phyloP scores from a whole-genome alignment of 2,888 invertebrate species.

The Drosophila austrosaltans region DNA sequence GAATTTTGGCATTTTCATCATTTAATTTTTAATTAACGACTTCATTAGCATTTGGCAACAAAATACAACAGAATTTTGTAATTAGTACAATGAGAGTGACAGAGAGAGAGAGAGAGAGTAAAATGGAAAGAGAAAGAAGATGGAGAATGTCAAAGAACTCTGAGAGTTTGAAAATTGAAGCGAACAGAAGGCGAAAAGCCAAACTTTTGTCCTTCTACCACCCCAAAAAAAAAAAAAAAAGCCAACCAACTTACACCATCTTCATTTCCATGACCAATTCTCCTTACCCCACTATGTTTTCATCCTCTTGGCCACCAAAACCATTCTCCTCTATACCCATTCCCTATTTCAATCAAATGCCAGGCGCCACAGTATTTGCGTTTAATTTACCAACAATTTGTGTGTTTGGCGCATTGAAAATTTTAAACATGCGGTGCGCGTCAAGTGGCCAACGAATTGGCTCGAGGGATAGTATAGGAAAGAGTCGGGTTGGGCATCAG shows the following conservation, averaged over 20 bases:
- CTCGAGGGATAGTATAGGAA: slow-evolving; percentile 8
- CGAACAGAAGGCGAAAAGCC: neutral
- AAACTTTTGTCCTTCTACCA: slow-evolving; percentile 31
- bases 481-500: neutral
- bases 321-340: neutral
- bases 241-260: neutral
- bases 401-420: slow-evolving; percentile 52
- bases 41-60: slow-evolving; percentile 49
- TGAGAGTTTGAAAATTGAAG: slow-evolving; percentile 9
- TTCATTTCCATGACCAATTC: slow-evolving; percentile 31
- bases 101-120: slow-evolving; percentile 12
- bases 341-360: slow-evolving; percentile 48
- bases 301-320: neutral
- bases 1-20: slow-evolving; percentile 41
- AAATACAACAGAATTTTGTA: slow-evolving; percentile 29
- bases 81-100: slow-evolving; percentile 42
- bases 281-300: neutral
- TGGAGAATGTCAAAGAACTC: neutral
- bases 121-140: slow-evolving; percentile 25
- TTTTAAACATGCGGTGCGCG: slow-evolving; percentile 55
- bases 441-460: slow-evolving; percentile 51
- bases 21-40: slow-evolving; percentile 51
- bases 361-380: slow-evolving; percentile 56
- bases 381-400: slow-evolving; percentile 63
- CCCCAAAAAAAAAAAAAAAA: slow-evolving; percentile 13